Base-by-base conservation (phyloP, 2,888 invertebrate genomes). In the Diarsia mendica region DNA sequence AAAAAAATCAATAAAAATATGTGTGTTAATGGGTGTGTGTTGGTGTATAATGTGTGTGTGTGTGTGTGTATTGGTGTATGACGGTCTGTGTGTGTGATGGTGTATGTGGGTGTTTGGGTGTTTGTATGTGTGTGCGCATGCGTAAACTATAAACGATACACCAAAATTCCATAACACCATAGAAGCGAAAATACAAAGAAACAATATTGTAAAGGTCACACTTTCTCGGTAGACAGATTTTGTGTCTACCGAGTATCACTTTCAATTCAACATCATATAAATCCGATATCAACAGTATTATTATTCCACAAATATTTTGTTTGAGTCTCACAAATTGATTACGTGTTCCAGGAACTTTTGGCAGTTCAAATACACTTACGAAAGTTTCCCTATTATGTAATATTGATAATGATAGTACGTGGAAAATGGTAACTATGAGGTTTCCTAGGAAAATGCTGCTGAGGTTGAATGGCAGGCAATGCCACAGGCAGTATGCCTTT, bases 241-340 rank as follows among this genome's bases (percentile, higher is more conserved):
- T 49, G 15, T 4, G 10, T 53, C n/a, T 53, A n/a, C n/a, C n/a
- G n/a, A 53, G 53, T n/a, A n/a, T 53, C 10, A 51, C n/a, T n/a
- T 53, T 53, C n/a, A n/a, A 10, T 53, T 53, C 53, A n/a, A n/a
- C 66, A 75, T 75, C 51, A 46, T 53, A 77, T 39, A 48, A 77
- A 58, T 69, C 15, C 33, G 64, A 23, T 77, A 55, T 20, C 55
- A 77, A 77, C 55, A 77, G 13, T 28, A 49, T 55, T 55, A 48
- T 49, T 23, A 33, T 33, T 46, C 48, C 39, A 77, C 53, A 49
- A 72, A 79, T 55, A 72, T 77, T 66, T 66, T 72, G 39, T 72
- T 39, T 44, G 39, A 39, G 10, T 39, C 1, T n/a, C 70, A 51
- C 28, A 20, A 70, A 77, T 71, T 61, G 55, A 44, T 79, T 58